Evolutionary conservation across 2,888 invertebrate species (phyloP), one percentile per base, ranked within the genome.

Genomic region (Drosophila multiciliata): DNA sequence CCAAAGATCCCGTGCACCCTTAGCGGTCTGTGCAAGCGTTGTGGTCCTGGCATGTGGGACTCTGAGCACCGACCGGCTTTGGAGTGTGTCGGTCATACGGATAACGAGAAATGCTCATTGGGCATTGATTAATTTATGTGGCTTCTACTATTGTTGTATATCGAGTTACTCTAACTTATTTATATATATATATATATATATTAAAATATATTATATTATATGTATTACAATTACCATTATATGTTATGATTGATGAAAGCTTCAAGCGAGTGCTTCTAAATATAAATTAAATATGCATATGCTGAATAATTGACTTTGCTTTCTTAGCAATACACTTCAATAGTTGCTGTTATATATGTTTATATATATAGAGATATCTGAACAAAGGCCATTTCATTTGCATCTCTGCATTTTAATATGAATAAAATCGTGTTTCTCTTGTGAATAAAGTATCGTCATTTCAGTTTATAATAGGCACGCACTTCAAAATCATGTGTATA

Each of bases 41-140:
- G 98, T 91, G 97, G 98, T 0, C 97, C 98, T 0, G 98, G 98
- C 5, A 98, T 98, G 94, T 98, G 98, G 98, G 98, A 98, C 93
- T 97, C 97, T 63, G 96, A 97, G 7, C 98, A 98, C 92, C 95
- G 97, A 68, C 98, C 98, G 0, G 95, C 96, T 32, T 95, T 98
- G 42, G 97, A 97, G 90, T 98, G 98, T 91, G 94, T 95, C 23
- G 96, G 96, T 2, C 96, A 96, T 82, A 94, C 94, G 17, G 95
- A 96, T 68, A 94, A 95, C 42, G 93, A 94, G 38, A 93, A 93
- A 81, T 95, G 95, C 90, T 88, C 93, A 50, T 87, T 93, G 62
- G 92, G 92, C 45, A 92, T 93, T 80, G 93, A 93, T 80, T 93
- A 92, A 90, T 49, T 49, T 38, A 75, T 45, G 63, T 71, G 63